Evolutionary conservation across 64 coral and sea anemone species (phyloP).

Genomic region (Porites australiensis): DNA sequence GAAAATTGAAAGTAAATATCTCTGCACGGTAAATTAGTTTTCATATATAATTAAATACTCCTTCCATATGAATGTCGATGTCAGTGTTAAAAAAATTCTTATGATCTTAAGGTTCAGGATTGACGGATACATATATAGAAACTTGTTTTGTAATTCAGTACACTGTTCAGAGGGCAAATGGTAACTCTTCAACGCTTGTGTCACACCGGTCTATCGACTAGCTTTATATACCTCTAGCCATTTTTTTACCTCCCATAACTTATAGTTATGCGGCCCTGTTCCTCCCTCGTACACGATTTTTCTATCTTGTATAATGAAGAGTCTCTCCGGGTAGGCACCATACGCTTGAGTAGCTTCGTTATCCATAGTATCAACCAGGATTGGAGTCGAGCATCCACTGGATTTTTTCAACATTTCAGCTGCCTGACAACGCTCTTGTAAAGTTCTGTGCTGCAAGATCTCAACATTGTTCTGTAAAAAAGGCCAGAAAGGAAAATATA

Average conservation of each 20-base stretch:
- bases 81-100: too few species aligned
- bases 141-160: too few species aligned
- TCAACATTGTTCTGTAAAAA: conserved; percentile 28
- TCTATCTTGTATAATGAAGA: conserved; percentile 62
- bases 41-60: too few species aligned
- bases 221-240: conserved; percentile 70
- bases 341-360: conserved; percentile 67
- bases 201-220: neutral
- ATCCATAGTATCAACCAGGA: conserved; percentile 77
- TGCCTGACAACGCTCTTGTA: conserved; percentile 56
- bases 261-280: conserved; percentile 53
- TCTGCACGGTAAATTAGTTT: too few species aligned
- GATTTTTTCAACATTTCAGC: conserved; percentile 51
- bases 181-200: too few species aligned
- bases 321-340: conserved; percentile 62
- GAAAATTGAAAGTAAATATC: too few species aligned
- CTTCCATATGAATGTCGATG: too few species aligned
- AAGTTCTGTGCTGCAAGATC: conserved; percentile 46
- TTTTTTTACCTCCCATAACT: conserved; percentile 22
- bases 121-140: too few species aligned
- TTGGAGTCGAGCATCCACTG: conserved; percentile 16
- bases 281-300: conserved; percentile 73
- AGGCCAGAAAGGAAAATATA: neutral
- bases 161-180: too few species aligned
- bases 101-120: too few species aligned